Conservation (phyloP, 2,888 invertebrate species). For the Exocentrus adspersus region DNA sequence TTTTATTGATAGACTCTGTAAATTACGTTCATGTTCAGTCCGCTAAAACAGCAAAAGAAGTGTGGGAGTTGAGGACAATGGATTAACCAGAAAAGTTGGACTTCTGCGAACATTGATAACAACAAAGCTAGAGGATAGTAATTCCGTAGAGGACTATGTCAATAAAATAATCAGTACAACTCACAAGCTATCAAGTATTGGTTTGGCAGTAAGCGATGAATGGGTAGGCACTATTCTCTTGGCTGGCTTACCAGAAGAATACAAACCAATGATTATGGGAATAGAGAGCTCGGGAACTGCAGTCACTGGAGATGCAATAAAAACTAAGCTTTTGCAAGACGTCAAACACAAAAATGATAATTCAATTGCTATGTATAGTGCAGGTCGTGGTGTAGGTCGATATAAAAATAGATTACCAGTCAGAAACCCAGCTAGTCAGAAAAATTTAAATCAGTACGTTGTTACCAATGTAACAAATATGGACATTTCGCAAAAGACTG, state of each 20-base stretch:
- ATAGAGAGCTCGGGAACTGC: conserved; percentile 44
- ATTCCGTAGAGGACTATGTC: conserved; percentile 30
- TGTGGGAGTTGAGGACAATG: conserved; percentile 27
- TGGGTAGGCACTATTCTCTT: conserved; percentile 35
- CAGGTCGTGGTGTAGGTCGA: no score
- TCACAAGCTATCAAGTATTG: conserved; percentile 14
- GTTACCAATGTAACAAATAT: conserved; percentile 25
- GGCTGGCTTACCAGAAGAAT: conserved; percentile 41
- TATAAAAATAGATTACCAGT: neutral
- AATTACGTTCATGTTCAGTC: conserved; percentile 27
- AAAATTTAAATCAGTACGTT: neutral
- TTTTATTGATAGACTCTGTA: conserved; percentile 14
- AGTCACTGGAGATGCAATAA: conserved; percentile 46
- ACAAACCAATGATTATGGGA: conserved; percentile 43
- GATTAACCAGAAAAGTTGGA: no score
- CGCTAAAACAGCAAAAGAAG: conserved; percentile 7
- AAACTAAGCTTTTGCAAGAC: conserved; percentile 45
- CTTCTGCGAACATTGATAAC: conserved; percentile 26
- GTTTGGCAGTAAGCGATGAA: conserved; percentile 26
- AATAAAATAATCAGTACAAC: conserved; percentile 25
- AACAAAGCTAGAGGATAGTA: conserved; percentile 24
- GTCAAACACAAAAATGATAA: conserved; percentile 5
- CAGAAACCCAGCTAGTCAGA: neutral
- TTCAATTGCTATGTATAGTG: neutral
- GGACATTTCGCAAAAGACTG: conserved; percentile 27